Evolutionary conservation across 30 jellyfish, hydroid and myxozoan genomes (phyloP), one percentile per base, ranked within the genome.

Genomic region (Calvadosia cruxmelitensis): DNA sequence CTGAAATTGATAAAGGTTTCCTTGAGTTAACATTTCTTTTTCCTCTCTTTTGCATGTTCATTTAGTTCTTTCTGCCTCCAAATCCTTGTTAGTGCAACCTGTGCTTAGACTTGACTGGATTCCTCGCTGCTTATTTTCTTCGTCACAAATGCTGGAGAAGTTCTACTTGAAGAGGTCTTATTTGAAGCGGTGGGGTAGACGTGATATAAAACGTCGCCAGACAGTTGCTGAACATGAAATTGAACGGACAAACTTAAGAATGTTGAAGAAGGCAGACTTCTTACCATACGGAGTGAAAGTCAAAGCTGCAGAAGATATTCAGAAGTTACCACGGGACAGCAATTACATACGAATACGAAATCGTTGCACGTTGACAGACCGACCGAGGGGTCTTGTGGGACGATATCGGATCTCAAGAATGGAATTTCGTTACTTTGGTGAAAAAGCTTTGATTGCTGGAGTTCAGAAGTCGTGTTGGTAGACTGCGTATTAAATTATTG

Each of bases 401-500:
- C 70, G 78, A 52, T 87, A 87, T 64, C 69, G 97, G 71, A 87
- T 87, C n/a, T 87, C 97, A 20, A 79, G 97, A 68, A 87, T 87
- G 1, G 70, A 75, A 75, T 87, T 80, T 34, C 70, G 97, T 49
- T 93, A 87, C 67, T 87, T 74, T 76, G 97, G 92, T 10, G 97
- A 87, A 31, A 87, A 80, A 67, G 97, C 94, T 34, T 82, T 80
- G 15, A 80, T 87, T 26, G 75, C 97, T 63, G 97, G 97, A 61
- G 68, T 53, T 13, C 79, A 93, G 23, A 80, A 78, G 61, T 87
- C 97, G 1, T 51, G 77, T 23, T 87, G 97, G 97, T 87, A 79
- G 79, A n/a, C n/a, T n/a, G n/a, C n/a, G n/a, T n/a, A n/a, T n/a
- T n/a, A n/a, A n/a, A n/a, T n/a, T n/a, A n/a, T n/a, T n/a, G n/a